Evolutionary conservation across 2,888 invertebrate genomes (phyloP), one percentile per base, ranked within the genome.

Genomic region (Nomada hirtipes): DNA sequence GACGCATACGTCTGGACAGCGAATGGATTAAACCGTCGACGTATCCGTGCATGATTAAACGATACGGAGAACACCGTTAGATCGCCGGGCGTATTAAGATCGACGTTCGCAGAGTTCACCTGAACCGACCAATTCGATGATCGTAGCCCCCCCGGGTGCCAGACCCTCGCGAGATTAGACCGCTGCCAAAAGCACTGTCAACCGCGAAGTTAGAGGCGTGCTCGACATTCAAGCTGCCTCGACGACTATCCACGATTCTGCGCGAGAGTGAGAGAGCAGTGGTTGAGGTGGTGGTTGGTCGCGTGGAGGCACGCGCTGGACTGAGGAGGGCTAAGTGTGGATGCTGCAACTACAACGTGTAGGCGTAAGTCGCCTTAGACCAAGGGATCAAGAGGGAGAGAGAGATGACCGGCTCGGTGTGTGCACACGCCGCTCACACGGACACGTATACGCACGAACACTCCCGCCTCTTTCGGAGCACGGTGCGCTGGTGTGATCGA

Each of bases 241-340:
- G 84, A 75, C 85, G 85, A 86, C 86, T 87, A 88, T 87, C 83
- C 86, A 86, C 86, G 86, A 88, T 90, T 85, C 88, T 88, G 86
- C 85, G 88, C 88, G 86, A 85, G 86, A 89, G 87, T 88, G 89
- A 85, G 87, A 86, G 89, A 89, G 87, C 89, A 82, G 86, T 86
- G 89, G 81, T 87, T 85, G 79, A 88, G 93, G 92, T 92, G 93
- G 93, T 92, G 93, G 93, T 90, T 92, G 93, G 93, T 93, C 93
- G 93, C 93, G 93, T 93, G 93, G 93, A 93, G 93, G 93, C 93
- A 93, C 93, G 93, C 93, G 93, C 92, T 92, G 91, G 92, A 93
- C 92, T 92, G 92, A 91, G 91, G 92, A 92, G 92, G 90, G 91
- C 91, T 91, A 92, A 93, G 92, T 92, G 93, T 92, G 92, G 93